A percentile compares a stretch with the other conserved stretches of the same genome.
phyloP scores from a whole-genome alignment of 2,797 vertebrate genomes.

The Myoxocephalus aenaeus region DNA sequence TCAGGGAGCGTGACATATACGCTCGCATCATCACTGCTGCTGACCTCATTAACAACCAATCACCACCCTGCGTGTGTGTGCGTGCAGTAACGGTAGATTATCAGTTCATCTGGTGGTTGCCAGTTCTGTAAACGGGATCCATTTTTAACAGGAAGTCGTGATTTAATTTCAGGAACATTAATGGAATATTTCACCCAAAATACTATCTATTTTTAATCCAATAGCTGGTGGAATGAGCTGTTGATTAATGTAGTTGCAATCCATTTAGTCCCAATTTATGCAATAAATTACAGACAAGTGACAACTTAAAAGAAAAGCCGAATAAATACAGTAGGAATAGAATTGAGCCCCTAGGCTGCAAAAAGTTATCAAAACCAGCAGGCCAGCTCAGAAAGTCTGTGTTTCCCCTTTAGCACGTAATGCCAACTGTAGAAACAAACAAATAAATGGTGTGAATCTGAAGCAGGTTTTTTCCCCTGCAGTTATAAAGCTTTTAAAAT shows the following conservation, averaged over 20 bases:
- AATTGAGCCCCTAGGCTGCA: no score
- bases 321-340: no score
- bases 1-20: conserved; percentile 52
- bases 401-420: not conserved
- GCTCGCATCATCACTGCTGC: conserved; percentile 25
- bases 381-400: no score
- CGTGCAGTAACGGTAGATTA: not conserved
- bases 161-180: not conserved
- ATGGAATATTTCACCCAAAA: not conserved
- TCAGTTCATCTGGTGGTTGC: not conserved
- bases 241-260: no score
- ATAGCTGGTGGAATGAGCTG: no score
- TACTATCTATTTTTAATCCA: no score
- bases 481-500: no score
- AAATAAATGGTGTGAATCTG: not conserved
- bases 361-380: no score
- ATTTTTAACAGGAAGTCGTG: not conserved
- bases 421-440: not conserved
- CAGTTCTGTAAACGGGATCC: not conserved
- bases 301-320: no score
- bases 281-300: no score
- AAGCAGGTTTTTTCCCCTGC: not conserved
- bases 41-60: conserved; percentile 65
- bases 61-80: conserved; percentile 19
- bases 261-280: no score